Conservation (phyloP, 2,113 vertebrate genomes). For the Melanostigma gelatinosum region DNA sequence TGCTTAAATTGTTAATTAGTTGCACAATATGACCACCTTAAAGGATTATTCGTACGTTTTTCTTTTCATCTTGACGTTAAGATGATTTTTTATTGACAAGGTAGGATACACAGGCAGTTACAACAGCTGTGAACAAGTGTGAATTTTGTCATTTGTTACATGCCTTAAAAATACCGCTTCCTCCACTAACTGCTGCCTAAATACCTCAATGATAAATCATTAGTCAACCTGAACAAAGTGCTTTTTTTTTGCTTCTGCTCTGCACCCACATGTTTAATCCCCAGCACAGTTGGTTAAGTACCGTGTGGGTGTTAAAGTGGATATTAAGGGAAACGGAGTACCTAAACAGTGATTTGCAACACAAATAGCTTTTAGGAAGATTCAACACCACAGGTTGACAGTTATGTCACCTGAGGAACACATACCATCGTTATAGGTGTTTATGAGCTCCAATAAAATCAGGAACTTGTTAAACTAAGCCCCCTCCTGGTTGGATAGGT, state of each 20-base stretch:
- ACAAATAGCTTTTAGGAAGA: neutral
- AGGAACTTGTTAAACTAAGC: conserved; percentile 34
- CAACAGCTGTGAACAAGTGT: neutral
- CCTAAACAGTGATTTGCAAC: neutral
- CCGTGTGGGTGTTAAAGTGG: neutral
- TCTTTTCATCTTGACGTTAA: too few species aligned
- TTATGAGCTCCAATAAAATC: conserved; percentile 46
- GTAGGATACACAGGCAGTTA: neutral
- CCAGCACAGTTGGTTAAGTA: too few species aligned
- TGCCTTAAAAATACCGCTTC: neutral
- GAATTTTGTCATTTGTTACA: neutral
- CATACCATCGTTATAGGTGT: neutral
- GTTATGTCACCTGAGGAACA: conserved; percentile 33
- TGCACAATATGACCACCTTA: too few species aligned
- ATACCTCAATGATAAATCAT: neutral
- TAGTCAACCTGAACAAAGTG: neutral
- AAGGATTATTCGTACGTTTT: too few species aligned
- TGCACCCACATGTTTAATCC: neutral
- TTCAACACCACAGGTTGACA: neutral
- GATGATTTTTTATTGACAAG: too few species aligned
- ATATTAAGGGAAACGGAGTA: neutral
- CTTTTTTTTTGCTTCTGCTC: neutral
- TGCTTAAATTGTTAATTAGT: too few species aligned
- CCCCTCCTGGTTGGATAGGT: neutral
- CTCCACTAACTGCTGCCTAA: neutral